Base-by-base conservation (phyloP, 2,113 vertebrate species). In the Perca fluviatilis region DNA sequence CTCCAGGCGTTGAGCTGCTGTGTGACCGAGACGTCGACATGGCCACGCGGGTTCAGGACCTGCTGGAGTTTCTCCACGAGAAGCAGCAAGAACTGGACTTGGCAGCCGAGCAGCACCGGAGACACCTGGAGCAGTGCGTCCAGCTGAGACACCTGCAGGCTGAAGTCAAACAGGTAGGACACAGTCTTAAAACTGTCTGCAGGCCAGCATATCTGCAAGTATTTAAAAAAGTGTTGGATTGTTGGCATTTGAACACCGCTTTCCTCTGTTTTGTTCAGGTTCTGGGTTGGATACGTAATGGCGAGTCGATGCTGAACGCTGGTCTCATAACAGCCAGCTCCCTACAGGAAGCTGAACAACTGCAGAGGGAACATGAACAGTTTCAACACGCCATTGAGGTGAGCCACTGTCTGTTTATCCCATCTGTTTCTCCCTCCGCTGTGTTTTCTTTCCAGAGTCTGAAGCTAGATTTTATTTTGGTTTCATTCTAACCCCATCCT, bases 321-420 rank as follows among this genome's bases (percentile, higher is more conserved):
- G 98, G 98, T 4, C 94, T 99, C 5, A 99, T 99, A 91, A 99
- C 98, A 1, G 98, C 98, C 73, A 99, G 98, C 90, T 99, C 98
- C 1, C 93, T 99, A 60, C 98, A 99, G 90, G 98, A 99, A 84
- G 98, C 98, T 0, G 98, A 99, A 43, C 98, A 99, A 81, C 95
- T 99, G 54, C 98, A 99, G 94, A 95, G 98, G 77, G 98, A 99
- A 33, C 98, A 99, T 0, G 98, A 99, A 79, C 98, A 99, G 88
- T 99, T 99, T 90, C 98, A 99, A 85, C 98, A 99, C 2, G 98
- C 98, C 77, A 99, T 99, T 23, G 98, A 99, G 97, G 98, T 99
- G 92, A 82, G 84, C 43, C 8, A 0, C 11, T 6, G 25, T 62
- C n/a, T 54, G 1, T 49, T 57, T 27, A 14, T 21, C 21, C 3